Conservation (phyloP, 2,888 invertebrate genomes). For the Netelia fuscicornis region DNA sequence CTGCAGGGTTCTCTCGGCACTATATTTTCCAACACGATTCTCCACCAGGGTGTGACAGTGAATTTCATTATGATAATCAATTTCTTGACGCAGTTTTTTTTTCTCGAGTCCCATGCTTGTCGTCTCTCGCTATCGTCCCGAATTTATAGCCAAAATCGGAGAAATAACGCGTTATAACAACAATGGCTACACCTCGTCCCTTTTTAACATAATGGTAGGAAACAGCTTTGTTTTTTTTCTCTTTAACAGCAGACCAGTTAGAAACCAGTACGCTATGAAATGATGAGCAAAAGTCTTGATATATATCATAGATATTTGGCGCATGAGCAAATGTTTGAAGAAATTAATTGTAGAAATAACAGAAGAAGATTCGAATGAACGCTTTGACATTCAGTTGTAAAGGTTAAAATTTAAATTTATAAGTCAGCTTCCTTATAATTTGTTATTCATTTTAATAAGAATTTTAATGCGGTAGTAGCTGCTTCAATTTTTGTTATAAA, state of each 20-base stretch:
- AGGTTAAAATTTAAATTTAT: no score
- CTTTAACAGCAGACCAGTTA: not conserved
- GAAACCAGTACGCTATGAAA: not conserved
- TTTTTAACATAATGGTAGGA: not conserved
- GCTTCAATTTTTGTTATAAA: no score
- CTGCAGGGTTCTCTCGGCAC: constrained; percentile 37
- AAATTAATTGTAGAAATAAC: no score
- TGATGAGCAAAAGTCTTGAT: not conserved
- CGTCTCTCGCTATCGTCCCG: constrained; percentile 19
- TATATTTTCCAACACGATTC: constrained; percentile 50
- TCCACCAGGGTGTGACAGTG: constrained; percentile 37
- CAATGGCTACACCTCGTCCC: not conserved
- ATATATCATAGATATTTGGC: not conserved
- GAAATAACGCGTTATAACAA: not conserved
- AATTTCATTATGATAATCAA: constrained; percentile 64
- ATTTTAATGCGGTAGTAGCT: no score
- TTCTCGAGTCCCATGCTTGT: constrained; percentile 33
- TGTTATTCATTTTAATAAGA: no score
- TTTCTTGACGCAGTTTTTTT: not conserved
- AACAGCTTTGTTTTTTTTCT: not conserved
- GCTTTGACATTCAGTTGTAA: no score
- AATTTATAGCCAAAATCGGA: not conserved
- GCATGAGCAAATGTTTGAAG: no score
- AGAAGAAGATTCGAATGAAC: no score
- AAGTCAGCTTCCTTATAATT: no score